Base-by-base conservation (phyloP, 2,888 invertebrate genomes). In the Sarcophaga carnaria region DNA sequence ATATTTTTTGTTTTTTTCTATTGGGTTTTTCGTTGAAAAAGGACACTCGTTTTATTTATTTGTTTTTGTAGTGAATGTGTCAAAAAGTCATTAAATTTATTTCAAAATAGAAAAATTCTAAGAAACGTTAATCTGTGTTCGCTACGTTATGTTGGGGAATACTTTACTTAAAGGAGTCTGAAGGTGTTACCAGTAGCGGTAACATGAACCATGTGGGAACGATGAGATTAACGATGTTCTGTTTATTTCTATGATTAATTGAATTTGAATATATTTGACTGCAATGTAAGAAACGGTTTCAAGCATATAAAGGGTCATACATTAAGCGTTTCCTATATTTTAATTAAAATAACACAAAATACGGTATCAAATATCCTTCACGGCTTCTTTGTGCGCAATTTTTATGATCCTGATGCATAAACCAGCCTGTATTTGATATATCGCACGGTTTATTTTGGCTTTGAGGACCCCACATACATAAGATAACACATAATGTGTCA, bases 181-280 rank as follows among this genome's bases (percentile, higher is more conserved):
- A 76, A 76, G 79, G 75, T 84, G 37, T 71, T 67, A 75, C 84
- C 84, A 84, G 87, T 79, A 71, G 81, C 63, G 59, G 84, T 70
- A 87, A 84, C 81, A 59, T 79, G 75, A 87, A 66, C 81, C 62
- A 62, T 63, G 25, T 67, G 76, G 71, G 76, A 79, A 81, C 4
- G 17, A 47, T 75, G 37, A 74, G 72, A 83, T 83, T 74, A 75
- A 79, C 79, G 79, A 69, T 75, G 37, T 45, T 17, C 17, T 17
- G 5, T 14, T 12, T 54, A 54, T 14, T 3, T 17, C 1, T 2
- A 54, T 54, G 54, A 54, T 54, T 54, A 54, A 54, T 54, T 1
- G 54, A 54, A 14, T 17, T 14, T 17, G 17, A 54, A 54, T 14
- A 54, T 54, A 54, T 20, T 20, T 20, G 20, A 20, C 20, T 20